phyloP scores from a whole-genome alignment of 2,888 invertebrate genomes.

The Eurois occulta region DNA sequence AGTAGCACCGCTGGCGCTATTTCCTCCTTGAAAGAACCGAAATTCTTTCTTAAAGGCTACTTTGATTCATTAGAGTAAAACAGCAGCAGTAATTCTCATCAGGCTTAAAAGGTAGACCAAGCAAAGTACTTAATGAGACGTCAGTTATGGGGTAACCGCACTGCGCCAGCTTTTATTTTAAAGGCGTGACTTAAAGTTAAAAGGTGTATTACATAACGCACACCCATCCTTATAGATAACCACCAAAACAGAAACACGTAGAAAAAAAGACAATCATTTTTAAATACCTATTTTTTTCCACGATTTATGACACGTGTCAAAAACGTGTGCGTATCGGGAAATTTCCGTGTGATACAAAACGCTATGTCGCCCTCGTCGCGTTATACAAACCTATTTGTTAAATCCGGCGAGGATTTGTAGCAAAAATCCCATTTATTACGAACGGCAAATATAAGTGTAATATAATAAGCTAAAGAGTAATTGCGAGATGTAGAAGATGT shows the following conservation, averaged over 20 bases:
- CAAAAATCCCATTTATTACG: constrained; percentile 56
- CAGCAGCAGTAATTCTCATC: constrained; percentile 2
- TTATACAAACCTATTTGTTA: constrained; percentile 76
- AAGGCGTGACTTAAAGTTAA: constrained; percentile 11
- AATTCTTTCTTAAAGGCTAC: not conserved
- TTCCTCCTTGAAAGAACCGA: not conserved
- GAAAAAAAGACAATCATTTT: not conserved
- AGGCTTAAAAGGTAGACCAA: constrained; percentile 1
- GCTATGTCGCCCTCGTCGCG: constrained; percentile 70
- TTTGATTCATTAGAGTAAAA: not conserved
- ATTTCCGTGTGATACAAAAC: constrained; percentile 33
- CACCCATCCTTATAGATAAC: not conserved
- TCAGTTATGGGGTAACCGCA: constrained; percentile 34
- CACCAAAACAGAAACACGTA: not conserved
- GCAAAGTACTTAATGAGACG: constrained; percentile 25
- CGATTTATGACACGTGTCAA: constrained; percentile 14
- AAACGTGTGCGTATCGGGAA: constrained; percentile 14
- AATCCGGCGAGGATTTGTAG: constrained; percentile 69
- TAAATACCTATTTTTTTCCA: not conserved
- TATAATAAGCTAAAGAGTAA: constrained; percentile 43
- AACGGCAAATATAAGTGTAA: constrained; percentile 40
- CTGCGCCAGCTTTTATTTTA: constrained; percentile 35
- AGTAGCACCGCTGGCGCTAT: not conserved
- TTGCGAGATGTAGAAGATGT: not conserved
- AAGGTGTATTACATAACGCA: not conserved